phyloP scores from a whole-genome alignment of 2,113 vertebrate species.

The Phaethon lepturus region DNA sequence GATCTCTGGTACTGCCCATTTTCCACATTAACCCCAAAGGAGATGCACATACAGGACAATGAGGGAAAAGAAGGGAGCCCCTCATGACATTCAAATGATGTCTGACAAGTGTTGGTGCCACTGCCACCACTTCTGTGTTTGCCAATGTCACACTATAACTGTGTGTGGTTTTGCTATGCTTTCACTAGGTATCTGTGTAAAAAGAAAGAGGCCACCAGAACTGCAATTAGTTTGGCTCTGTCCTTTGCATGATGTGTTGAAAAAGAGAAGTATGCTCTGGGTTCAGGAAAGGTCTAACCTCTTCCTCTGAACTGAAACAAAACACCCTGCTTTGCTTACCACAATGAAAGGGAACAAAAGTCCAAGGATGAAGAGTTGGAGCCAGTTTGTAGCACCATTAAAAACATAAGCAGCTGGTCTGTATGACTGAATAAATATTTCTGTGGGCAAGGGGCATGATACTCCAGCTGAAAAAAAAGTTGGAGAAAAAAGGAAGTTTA shows the following conservation, averaged over 20 bases:
- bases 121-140: not conserved
- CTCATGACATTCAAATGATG: not conserved
- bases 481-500: not conserved
- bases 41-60: not conserved
- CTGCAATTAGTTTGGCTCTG: not conserved
- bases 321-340: conserved; percentile 66
- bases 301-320: not conserved
- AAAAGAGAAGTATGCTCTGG: not conserved
- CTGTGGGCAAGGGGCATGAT: conserved; percentile 72
- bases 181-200: not conserved
- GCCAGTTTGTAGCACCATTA: conserved; percentile 76
- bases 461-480: conserved; percentile 70
- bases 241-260: not conserved
- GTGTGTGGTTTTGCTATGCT: not conserved
- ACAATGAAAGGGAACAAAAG: conserved; percentile 83
- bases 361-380: conserved; percentile 78
- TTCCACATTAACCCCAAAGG: not conserved
- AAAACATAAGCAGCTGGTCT: conserved; percentile 79
- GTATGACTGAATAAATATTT: conserved; percentile 82
- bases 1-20: not conserved
- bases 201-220: not conserved
- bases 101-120: not conserved
- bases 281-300: not conserved
- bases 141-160: not conserved
- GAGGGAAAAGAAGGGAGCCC: not conserved